Evolutionary conservation across 2,797 vertebrate genomes (phyloP), one percentile per base, ranked within the genome.

Genomic region (Potorous gilbertii): DNA sequence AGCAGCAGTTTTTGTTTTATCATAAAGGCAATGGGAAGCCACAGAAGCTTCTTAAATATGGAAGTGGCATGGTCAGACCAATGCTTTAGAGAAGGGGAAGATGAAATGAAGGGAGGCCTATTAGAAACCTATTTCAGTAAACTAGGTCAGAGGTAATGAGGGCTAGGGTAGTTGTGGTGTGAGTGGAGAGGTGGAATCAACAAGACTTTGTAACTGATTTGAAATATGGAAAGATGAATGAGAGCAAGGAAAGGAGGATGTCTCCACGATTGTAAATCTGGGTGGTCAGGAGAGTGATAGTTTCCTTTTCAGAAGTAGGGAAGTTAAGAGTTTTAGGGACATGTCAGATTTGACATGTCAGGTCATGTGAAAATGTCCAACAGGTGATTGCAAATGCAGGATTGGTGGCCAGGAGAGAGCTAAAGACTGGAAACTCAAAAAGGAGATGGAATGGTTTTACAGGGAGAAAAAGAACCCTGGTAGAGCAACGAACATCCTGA

Each of bases 141-240:
- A 59, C 92, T 94, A 91, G 93, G 94, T 54, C 92, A 92, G 93
- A 55, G 62, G 56, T 95, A 74, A 31, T 31, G 93, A 24, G 74
- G 50, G 21, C 8, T 40, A 40, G 66, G 18, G 66, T 21, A 40
- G 9, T 21, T 40, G n/a, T 74, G 1, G n/a, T 74, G 1, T 21
- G 66, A 74, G n/a, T 74, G 34, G 34, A n/a, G 31, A 66, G 14
- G 34, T n/a, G 13, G 5, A n/a, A 66, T 66, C 62, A 66, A n/a
- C 5, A 66, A n/a, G 59, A 66, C 4, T 66, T 66, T 66, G 62
- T n/a, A n/a, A n/a, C 62, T 66, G 34, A 74, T 40, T 74, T 21
- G 16, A 12, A n/a, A 18, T 74, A 18, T 66, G 62, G 62, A 1
- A 66, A 66, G 34, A 66, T 16, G 14, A 74, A 16, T 66, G 13